Evolutionary conservation across 2,797 vertebrate species (phyloP).

Genomic region (Clamator glandarius): DNA sequence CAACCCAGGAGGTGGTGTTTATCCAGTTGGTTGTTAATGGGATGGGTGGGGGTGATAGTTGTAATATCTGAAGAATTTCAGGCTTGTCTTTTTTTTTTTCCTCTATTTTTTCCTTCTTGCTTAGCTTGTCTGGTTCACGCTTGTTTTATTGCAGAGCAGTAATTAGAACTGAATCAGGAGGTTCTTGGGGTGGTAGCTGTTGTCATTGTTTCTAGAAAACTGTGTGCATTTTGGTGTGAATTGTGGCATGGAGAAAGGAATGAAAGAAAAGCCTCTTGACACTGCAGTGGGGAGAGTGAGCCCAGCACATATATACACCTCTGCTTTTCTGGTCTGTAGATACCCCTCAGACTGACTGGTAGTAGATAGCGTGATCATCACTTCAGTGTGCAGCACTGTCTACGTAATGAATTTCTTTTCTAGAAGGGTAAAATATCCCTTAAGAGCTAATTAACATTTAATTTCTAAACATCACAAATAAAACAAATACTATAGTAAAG

Average conservation of each 20-base stretch:
- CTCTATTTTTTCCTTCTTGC: neutral
- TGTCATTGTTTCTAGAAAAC: neutral
- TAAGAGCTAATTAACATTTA: neutral
- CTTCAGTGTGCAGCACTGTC: neutral
- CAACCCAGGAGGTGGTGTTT: neutral
- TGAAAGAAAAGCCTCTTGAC: neutral
- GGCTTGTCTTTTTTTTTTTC: neutral
- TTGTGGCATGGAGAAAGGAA: neutral
- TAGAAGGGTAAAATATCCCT: neutral
- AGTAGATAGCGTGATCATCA: rapidly evolving
- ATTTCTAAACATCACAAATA: neutral
- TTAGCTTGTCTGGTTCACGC: neutral
- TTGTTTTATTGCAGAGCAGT: neutral
- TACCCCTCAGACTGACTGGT: neutral
- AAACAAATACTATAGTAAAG: too few species aligned
- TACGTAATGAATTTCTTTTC: neutral
- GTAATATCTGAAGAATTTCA: neutral
- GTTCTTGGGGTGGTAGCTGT: neutral
- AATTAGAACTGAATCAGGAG: neutral
- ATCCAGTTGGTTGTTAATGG: neutral
- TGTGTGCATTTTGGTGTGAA: rapidly evolving
- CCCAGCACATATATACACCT: neutral
- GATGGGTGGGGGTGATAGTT: neutral
- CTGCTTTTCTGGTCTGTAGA: neutral
- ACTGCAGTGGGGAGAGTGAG: neutral